Evolutionary conservation across 1,140 invertebrate species (phyloP), one percentile per base, ranked within the genome.

Genomic region (Vollenhovia emeryi): DNA sequence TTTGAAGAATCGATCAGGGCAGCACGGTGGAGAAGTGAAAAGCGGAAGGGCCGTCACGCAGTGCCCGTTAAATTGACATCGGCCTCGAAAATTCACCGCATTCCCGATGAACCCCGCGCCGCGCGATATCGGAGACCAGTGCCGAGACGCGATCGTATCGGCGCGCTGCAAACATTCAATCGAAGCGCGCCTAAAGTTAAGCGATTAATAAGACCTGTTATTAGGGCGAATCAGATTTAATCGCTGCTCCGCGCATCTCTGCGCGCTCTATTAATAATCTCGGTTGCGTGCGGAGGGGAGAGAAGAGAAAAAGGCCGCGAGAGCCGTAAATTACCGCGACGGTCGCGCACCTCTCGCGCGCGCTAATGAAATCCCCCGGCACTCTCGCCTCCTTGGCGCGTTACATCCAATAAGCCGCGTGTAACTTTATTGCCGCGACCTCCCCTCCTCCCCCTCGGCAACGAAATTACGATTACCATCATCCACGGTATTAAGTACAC

Each of bases 101-200:
- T 50, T 50, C 30, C 11, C 36, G 69, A 64, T 73, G 21, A 82
- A 82, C 66, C 59, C 33, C 64, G 50, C 64, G 50, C 43, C 50
- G 78, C 24, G 78, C n/a, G 66, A 57, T 57, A 82, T 82, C 78
- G 66, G n/a, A 59, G 57, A 82, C 73, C 73, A 82, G 73, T 73
- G 18, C 74, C 86, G 60, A 27, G 30, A 68, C 62, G 13, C 18
- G 50, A 50, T 24, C 36, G 33, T n/a, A n/a, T n/a, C n/a, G n/a
- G n/a, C n/a, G 11, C 43, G 33, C 13, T 24, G 27, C 30, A 43
- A 71, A 50, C 48, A 50, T 43, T 69, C 18, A 71, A 43, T 55
- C 43, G 43, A 30, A 71, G 27, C 18, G 11, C 78, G 36, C 40
- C 43, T 33, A 40, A 43, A 80, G 48, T 40, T 68, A 43, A 80